Base-by-base conservation (phyloP, 1,140 invertebrate genomes). In the Platyscapa corneri region DNA sequence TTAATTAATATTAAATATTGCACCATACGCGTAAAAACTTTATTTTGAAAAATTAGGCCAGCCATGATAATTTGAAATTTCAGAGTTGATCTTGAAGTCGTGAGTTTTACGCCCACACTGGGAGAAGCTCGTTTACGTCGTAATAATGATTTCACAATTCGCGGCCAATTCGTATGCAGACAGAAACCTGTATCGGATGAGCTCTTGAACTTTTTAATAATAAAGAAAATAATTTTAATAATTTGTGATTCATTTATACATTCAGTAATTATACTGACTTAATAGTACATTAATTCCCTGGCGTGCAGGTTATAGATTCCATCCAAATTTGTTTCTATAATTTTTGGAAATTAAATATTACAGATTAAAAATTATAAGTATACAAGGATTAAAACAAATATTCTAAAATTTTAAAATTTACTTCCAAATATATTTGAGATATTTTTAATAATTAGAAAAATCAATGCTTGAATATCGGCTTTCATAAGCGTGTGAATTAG, bases 31-130 rank as follows among this genome's bases (percentile, higher is more conserved):
- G 32, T 34, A 32, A 12, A 7, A 8, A 30, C 12, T 65, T 42
- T 37, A 5, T 70, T 53, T 81, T 10, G 1, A 70, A 49, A 81
- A 81, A 70, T 70, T 30, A 23, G 79, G 65, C 70, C 65, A 70
- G 42, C 39, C 23, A 49, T 67, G 65, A 70, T 81, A 81, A 81
- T 81, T 81, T 34, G 65, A 81, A 70, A 70, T 70, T 67, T 70
- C 64, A 81, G 14, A 67, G 79, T 30, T 18, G 65, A 80, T 64
- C 78, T 80, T 64, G 27, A 39, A 65, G 56, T 80, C 60, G 37
- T 37, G 60, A 42, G 76, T 18, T 70, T 70, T 32, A 7, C 76
- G 37, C 60, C 60, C 78, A 65, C 78, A 80, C n/a, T 16, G 7
- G 37, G 56, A 56, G 60, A 23, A 65, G 34, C 60, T 32, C 10